phyloP scores from a whole-genome alignment of 1,140 invertebrate species.

The Drosophila baimaii region DNA sequence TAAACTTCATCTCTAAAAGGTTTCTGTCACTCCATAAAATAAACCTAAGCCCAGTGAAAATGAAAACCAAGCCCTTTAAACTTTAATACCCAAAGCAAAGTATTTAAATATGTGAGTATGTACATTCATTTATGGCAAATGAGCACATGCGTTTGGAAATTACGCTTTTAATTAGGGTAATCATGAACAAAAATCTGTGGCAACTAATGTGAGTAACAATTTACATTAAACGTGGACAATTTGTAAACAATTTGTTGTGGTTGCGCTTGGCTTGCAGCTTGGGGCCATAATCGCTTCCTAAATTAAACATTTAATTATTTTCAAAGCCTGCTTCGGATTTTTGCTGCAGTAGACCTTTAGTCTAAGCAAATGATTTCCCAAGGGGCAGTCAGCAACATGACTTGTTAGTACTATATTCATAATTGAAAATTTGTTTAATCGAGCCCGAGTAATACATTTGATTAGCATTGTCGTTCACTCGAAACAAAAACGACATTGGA shows the following conservation, averaged over 20 bases:
- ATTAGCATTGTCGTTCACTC: constrained; percentile 24
- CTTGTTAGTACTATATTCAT: constrained; percentile 63
- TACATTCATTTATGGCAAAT: constrained; percentile 14
- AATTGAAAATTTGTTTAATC: constrained; percentile 66
- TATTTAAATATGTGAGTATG: background rate
- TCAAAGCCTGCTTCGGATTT: constrained; percentile 20
- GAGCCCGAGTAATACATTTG: constrained; percentile 33
- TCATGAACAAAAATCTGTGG: constrained; percentile 32
- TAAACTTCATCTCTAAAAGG: no score
- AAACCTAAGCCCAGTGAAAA: background rate
- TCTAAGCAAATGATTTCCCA: constrained; percentile 13
- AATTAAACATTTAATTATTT: constrained; percentile 55
- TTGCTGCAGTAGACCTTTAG: constrained; percentile 8
- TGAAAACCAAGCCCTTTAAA: background rate
- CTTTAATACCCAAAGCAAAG: background rate
- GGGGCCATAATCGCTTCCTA: constrained; percentile 30
- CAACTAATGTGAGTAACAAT: constrained; percentile 51
- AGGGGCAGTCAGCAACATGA: constrained; percentile 23
- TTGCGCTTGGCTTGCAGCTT: constrained; percentile 4
- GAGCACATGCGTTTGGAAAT: constrained; percentile 26
- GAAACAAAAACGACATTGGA: background rate
- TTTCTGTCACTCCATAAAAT: background rate
- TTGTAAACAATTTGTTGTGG: constrained; percentile 71
- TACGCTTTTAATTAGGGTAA: constrained; percentile 38
- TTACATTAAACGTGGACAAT: constrained; percentile 60